Base-by-base conservation (phyloP, 2,888 invertebrate genomes). In the Thymelicus sylvestris region DNA sequence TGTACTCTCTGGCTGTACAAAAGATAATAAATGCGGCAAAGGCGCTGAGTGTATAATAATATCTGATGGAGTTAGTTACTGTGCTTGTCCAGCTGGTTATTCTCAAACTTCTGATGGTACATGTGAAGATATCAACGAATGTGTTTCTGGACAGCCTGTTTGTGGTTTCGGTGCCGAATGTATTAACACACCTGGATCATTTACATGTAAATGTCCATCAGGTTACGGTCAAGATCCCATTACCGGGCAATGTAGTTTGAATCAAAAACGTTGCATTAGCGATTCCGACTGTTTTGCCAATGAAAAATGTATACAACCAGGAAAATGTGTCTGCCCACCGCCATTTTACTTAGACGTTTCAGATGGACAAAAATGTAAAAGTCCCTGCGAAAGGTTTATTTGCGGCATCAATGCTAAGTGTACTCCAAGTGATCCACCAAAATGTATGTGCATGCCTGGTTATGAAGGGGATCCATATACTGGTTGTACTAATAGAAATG, bases 341-440 rank as follows among this genome's bases (percentile, higher is more conserved):
- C 98, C 98, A 0, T 98, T 96, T 90, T 98, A 97, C 86, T 95
- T 96, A 44, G 98, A 98, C 84, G 95, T 96, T 10, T 94, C 95
- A 24, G 97, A 98, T 82, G 96, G 96, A 48, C 97, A 97, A 84
- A 96, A 96, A 84, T 98, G 98, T 85, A 98, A 98, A 91, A 98
- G 97, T 93, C 98, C 98, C 7, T 98, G 98, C 85, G 98, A 98
- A 87, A 95, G 98, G 73, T 98, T 97, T 85, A 96, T 96, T 8
- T 98, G 98, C 80, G 98, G 98, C 47, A 96, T 98, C 64, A 98
- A 98, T 84, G 97, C 98, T 5, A 97, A 97, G 89, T 98, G 98
- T 85, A 97, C 97, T 0, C 97, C 98, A 0, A 97, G 96, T 73
- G 97, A 98, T 89, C 98, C 98, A 8, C 98, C 98, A 0, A 96